Conservation (phyloP, 1,140 invertebrate genomes). For the Leucophenga varia region DNA sequence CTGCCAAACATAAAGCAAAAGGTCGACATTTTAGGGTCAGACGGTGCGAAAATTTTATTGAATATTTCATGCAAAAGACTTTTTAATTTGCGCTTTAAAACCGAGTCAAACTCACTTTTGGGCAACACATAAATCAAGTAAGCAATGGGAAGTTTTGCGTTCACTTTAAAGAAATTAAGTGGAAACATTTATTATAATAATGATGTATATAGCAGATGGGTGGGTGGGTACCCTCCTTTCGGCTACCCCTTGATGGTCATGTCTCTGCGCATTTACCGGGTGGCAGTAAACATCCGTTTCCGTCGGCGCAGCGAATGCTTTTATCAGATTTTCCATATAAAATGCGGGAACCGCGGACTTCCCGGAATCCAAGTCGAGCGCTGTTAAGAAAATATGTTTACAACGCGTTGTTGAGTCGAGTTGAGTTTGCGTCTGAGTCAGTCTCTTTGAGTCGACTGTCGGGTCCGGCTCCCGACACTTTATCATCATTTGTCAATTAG, state of each 20-base stretch:
- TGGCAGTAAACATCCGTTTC: constrained; percentile 50
- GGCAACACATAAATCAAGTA: constrained; percentile 32
- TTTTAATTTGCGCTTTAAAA: constrained; percentile 30
- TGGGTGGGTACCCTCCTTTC: no score
- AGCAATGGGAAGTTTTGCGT: neutral
- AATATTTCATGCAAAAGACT: constrained; percentile 40
- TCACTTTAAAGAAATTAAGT: constrained; percentile 3
- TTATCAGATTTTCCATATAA: constrained; percentile 45
- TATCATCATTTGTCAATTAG: constrained; percentile 54
- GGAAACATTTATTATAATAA: no score
- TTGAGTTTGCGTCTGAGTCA: no score
- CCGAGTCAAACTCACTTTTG: constrained; percentile 27
- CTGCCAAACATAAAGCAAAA: constrained; percentile 11
- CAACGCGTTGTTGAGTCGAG: no score
- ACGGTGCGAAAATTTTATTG: constrained; percentile 24
- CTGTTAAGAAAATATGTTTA: constrained; percentile 30
- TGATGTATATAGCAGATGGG: no score
- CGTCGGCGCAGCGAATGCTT: constrained; percentile 43
- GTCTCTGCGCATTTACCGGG: constrained; percentile 39
- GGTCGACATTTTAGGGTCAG: constrained; percentile 20
- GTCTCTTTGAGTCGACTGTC: no score
- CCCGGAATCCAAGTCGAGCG: constrained; percentile 12
- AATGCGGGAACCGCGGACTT: constrained; percentile 18
- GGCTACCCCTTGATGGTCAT: constrained; percentile 23
- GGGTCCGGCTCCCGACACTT: constrained; percentile 45